These are phyloP conservation scores for Stegastes partitus DNA, from an alignment of 2,113 vertebrate genomes.

Conservation along the genomic window DNA sequence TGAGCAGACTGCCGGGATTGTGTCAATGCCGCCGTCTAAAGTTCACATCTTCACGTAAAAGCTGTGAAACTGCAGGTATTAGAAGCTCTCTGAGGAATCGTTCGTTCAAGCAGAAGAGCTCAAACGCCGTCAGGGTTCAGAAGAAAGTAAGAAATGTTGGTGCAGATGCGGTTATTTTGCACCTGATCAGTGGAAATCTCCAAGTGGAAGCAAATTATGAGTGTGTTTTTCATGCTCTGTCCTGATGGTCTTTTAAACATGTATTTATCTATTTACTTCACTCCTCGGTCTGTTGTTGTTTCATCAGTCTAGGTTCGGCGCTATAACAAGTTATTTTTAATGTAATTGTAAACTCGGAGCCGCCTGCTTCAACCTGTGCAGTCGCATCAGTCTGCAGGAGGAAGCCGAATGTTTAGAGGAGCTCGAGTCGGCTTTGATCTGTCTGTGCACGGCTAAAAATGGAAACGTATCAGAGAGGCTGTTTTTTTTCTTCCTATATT, in stretches of 20 bases:
- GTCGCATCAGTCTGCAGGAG: conserved; percentile 33
- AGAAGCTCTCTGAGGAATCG: background rate
- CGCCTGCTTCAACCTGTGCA: background rate
- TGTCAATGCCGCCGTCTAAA: conserved; percentile 11
- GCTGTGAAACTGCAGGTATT: background rate
- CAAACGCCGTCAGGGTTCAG: background rate
- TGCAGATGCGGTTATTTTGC: background rate
- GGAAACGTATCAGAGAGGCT: conserved; percentile 19
- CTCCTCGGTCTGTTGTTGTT: too few species aligned
- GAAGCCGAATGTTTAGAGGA: conserved; percentile 38
- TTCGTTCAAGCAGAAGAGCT: background rate
- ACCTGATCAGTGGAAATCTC: background rate
- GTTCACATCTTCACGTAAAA: conserved; percentile 25
- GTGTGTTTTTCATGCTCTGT: too few species aligned
- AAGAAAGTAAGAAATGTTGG: background rate
- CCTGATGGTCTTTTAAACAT: too few species aligned
- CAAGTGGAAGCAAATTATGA: background rate
- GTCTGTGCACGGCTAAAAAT: conserved; percentile 54
- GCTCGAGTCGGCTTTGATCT: conserved; percentile 55
- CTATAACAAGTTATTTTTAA: background rate
- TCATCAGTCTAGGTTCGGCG: too few species aligned
- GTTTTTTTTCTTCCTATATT: conserved; percentile 29
- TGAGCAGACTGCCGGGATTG: conserved; percentile 27
- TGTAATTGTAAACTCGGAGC: background rate
- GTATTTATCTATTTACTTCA: background rate